These are phyloP conservation scores for Mesitornis unicolor DNA, from an alignment of 2,113 vertebrate genomes.

Conservation along the genomic window DNA sequence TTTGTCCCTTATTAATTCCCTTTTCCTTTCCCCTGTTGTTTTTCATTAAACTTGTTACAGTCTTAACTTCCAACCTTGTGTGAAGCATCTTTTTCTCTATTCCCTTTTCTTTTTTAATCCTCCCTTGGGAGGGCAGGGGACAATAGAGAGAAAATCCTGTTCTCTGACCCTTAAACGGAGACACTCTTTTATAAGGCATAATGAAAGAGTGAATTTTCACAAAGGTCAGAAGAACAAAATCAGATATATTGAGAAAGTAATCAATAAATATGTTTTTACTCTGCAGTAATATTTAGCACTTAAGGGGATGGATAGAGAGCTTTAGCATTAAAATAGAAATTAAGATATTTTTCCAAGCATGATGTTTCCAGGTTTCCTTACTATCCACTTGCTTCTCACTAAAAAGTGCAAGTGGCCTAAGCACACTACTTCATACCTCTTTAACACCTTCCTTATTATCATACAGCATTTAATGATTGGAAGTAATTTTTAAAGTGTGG, in stretches of 20 bases:
- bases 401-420: neutral
- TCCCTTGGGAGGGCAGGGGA: no score
- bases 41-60: no score
- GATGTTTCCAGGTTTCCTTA: neutral
- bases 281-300: neutral
- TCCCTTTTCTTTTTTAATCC: no score
- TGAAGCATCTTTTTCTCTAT: no score
- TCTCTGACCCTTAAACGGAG: no score
- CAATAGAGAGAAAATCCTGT: no score
- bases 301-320: neutral
- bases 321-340: neutral
- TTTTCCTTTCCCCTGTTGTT: no score
- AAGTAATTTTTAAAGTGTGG: neutral
- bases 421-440: neutral
- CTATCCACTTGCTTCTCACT: neutral
- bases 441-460: neutral
- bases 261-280: neutral
- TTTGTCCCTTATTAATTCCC: no score
- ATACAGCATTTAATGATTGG: neutral
- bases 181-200: neutral
- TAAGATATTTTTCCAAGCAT: neutral
- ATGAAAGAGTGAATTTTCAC: neutral
- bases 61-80: no score
- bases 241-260: neutral
- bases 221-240: neutral